Base-by-base conservation (phyloP, 1,140 invertebrate species). In the Scaptomyza graminum region DNA sequence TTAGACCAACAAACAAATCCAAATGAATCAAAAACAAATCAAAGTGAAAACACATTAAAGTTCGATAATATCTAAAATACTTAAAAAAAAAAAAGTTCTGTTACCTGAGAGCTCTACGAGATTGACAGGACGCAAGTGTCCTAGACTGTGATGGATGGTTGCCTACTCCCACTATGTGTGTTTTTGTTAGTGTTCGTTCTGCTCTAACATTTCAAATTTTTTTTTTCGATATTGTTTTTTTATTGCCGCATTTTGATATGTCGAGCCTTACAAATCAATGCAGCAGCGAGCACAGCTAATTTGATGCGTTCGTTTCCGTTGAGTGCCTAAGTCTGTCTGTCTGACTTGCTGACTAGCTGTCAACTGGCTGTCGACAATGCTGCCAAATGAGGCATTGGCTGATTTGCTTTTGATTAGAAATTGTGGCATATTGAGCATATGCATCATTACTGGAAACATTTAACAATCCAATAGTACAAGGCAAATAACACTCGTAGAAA, bases 71-170 rank as follows among this genome's bases (percentile, higher is more conserved):
- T 56, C 31, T 34, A 34, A 46, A 60, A 37, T 9, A 59, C 34
- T 25, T 41, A n/a, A n/a, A n/a, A 3, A 41, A n/a, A n/a, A 12
- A 41, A n/a, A 3, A 41, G 3, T 41, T n/a, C 12, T 39, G 28
- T 28, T 39, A n/a, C 12, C 37, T 39, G 37, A 39, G 37, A 59
- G 43, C 41, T 43, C 50, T 49, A 39, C 63, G 31, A 66, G 68
- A 65, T 64, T 79, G 56, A 55, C 50, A 41, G 49, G 13, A 13
- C 57, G 63, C 79, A 82, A 81, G 79, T 77, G 64, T 82, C 56
- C 74, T 81, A 54, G 79, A 81, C 49, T 64, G 74, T 81, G 79
- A 81, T 81, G 74, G 79, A 81, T 81, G 74, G 79, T 82, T 55
- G 60, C 55, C 66, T 16, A 16, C 12, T 7, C 28, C 28, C 28